Conservation (phyloP, 2,888 invertebrate genomes). For the Brachyopa scutellaris region DNA sequence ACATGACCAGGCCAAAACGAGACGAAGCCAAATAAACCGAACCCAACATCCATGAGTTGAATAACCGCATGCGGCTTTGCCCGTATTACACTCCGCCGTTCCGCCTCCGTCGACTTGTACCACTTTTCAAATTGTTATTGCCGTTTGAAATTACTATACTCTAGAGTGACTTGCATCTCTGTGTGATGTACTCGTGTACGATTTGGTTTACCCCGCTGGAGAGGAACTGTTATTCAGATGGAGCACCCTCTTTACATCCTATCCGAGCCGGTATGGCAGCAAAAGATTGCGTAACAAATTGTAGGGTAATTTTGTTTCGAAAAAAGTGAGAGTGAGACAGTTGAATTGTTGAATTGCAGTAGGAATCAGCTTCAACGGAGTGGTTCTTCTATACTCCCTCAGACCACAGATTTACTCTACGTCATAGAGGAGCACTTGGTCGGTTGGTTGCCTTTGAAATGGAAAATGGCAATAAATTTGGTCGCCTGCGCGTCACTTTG, state of each 20-base stretch:
- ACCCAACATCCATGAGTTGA: conserved; percentile 49
- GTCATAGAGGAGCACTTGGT: conserved; percentile 41
- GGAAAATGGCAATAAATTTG: conserved; percentile 50
- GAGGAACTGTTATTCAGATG: conserved; percentile 51
- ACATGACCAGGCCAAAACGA: conserved; percentile 32
- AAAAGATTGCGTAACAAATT: conserved; percentile 60
- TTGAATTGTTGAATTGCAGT: conserved; percentile 5
- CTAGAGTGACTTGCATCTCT: conserved; percentile 39
- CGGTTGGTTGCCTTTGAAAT: conserved; percentile 19
- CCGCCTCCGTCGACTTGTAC: conserved; percentile 30
- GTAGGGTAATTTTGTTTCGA: conserved; percentile 55
- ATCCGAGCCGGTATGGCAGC: conserved; percentile 55
- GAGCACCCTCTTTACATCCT: conserved; percentile 59
- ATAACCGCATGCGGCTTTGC: conserved; percentile 61
- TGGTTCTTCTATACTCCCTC: conserved; percentile 24
- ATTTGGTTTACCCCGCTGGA: conserved; percentile 10
- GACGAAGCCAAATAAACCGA: conserved; percentile 17
- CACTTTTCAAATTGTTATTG: conserved; percentile 53
- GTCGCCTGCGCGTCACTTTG: conserved; percentile 43
- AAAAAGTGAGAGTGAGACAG: conserved; percentile 36
- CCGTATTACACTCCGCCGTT: conserved; percentile 14
- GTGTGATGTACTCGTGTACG: conserved; percentile 17
- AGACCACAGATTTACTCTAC: conserved; percentile 11
- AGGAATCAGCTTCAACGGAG: conserved; percentile 6
- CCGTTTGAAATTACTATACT: conserved; percentile 40